phyloP scores from a whole-genome alignment of 2,113 vertebrate species.

The Cygnus buccinator region DNA sequence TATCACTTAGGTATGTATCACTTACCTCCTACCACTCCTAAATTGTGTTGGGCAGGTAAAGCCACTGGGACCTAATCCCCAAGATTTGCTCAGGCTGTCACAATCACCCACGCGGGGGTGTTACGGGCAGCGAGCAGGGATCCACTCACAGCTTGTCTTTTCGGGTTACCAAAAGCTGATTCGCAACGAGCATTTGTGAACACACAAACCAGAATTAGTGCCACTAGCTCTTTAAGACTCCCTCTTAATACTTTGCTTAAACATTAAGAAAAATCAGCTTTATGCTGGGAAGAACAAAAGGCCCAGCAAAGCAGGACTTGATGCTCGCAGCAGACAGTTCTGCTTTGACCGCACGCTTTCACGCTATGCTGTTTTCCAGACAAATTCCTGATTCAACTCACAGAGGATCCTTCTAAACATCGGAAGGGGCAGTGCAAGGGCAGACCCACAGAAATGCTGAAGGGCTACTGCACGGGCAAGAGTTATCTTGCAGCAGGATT shows the following conservation, averaged over 20 bases:
- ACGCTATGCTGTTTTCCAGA: not conserved
- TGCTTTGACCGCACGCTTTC: not conserved
- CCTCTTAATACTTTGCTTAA: not conserved
- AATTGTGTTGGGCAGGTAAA: not conserved
- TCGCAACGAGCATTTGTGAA: not conserved
- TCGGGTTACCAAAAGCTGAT: not conserved
- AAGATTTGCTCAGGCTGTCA: not conserved
- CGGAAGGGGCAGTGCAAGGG: not conserved
- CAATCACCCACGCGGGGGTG: not conserved
- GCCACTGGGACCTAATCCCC: too few species aligned
- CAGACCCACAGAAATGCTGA: too few species aligned
- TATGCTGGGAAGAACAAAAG: not conserved
- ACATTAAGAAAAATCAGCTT: not conserved
- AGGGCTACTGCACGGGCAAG: not conserved
- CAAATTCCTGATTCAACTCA: not conserved
- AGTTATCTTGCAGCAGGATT: not conserved
- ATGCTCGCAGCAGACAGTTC: not conserved
- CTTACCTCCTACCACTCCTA: not conserved
- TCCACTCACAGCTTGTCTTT: not conserved
- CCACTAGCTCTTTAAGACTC: not conserved
- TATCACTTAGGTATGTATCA: not conserved
- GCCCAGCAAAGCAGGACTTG: not conserved
- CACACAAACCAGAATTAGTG: not conserved
- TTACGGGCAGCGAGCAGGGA: accelerated
- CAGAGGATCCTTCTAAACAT: not conserved